These are phyloP conservation scores for Pteria penguin DNA, from an alignment of 2,888 invertebrate species.

Conservation along the genomic window DNA sequence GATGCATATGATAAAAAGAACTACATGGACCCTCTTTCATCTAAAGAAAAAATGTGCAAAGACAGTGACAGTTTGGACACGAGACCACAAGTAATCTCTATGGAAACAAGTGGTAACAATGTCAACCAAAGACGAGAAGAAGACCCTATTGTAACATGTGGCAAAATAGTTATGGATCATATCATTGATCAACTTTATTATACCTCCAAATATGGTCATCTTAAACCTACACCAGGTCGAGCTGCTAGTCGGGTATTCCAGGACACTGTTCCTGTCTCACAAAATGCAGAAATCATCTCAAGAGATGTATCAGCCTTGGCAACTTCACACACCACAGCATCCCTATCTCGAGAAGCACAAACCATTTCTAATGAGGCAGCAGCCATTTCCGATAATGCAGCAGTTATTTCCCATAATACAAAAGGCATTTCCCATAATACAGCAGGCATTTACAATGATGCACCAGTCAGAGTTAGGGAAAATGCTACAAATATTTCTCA, in stretches of 20 bases:
- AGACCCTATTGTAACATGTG: slow-evolving; percentile 63
- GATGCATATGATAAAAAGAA: no score
- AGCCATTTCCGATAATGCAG: background rate
- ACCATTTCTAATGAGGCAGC: background rate
- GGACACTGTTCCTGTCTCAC: background rate
- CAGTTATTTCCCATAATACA: no score
- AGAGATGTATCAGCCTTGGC: background rate
- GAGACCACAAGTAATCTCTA: background rate
- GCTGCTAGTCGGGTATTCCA: background rate
- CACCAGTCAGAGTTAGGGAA: slow-evolving; percentile 26
- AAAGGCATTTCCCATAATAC: background rate
- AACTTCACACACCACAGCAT: background rate
- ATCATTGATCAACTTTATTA: slow-evolving; percentile 65
- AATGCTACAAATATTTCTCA: no score
- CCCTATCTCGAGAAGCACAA: background rate
- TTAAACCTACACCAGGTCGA: background rate
- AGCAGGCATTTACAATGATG: background rate
- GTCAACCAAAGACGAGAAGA: slow-evolving; percentile 47
- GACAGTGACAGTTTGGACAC: background rate
- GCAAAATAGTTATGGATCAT: slow-evolving; percentile 66
- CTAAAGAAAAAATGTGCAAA: background rate
- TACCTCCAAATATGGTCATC: background rate
- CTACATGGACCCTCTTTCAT: no score
- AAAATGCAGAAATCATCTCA: background rate
- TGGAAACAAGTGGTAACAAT: background rate